These are phyloP conservation scores for Lepidocolaptes lacrymiger DNA, from an alignment of 2,797 vertebrate genomes.

Conservation along the genomic window DNA sequence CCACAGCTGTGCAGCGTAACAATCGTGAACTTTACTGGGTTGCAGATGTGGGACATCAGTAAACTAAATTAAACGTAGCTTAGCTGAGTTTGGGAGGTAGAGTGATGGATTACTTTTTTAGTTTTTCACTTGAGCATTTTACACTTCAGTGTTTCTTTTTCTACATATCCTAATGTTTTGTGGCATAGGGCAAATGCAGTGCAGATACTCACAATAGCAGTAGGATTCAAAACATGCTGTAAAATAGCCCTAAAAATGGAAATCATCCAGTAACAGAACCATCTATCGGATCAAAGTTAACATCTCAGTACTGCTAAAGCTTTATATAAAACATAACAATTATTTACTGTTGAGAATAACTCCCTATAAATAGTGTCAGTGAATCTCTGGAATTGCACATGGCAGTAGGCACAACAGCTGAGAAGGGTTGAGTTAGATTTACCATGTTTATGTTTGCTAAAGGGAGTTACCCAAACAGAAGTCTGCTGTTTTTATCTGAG, in stretches of 20 bases:
- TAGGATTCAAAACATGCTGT: neutral
- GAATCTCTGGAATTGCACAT: neutral
- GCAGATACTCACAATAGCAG: neutral
- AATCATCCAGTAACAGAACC: neutral
- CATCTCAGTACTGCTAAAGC: neutral
- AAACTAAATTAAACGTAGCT: conserved; percentile 61
- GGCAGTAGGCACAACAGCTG: neutral
- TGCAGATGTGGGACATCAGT: conserved; percentile 69
- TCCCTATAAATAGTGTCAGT: neutral
- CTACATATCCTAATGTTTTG: neutral
- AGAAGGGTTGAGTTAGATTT: neutral
- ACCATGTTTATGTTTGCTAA: neutral
- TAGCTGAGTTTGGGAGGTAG: conserved; percentile 26
- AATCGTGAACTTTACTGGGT: conserved; percentile 68
- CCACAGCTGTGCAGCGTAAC: conserved; percentile 58
- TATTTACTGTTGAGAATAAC: conserved; percentile 21
- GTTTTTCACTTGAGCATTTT: neutral
- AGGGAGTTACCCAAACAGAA: neutral
- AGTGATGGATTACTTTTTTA: conserved; percentile 33
- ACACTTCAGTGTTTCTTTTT: neutral
- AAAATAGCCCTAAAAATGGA: neutral
- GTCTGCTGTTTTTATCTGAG: neutral
- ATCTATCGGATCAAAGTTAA: conserved; percentile 11
- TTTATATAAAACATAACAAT: neutral
- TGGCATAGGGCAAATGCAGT: neutral